Conservation (phyloP, 2,113 vertebrate genomes). For the Phainopepla nitens region DNA sequence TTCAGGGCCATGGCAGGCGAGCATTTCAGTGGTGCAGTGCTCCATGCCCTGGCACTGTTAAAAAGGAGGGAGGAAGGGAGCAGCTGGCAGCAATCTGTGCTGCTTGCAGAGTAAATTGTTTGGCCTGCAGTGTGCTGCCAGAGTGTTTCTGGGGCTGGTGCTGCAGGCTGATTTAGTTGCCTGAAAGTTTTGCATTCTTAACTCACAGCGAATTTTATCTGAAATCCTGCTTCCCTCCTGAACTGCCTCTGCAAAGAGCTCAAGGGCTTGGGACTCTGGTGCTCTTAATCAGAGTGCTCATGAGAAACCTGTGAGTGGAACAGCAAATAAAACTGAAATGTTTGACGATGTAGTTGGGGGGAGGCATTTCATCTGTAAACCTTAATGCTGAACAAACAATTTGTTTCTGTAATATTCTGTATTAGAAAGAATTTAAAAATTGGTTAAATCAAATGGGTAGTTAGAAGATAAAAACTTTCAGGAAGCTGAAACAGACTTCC, state of each 20-base stretch:
- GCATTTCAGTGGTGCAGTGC: accelerated
- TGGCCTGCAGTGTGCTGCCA: neutral
- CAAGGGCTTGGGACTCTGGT: neutral
- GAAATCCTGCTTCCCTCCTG: neutral
- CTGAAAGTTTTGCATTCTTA: neutral
- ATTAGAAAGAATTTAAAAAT: neutral
- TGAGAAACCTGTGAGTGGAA: neutral
- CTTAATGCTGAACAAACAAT: neutral
- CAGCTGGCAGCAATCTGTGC: neutral
- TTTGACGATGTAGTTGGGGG: neutral
- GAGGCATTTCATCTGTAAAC: neutral
- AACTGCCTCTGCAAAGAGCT: neutral
- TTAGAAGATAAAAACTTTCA: neutral
- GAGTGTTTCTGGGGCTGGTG: neutral
- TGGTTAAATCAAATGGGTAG: neutral
- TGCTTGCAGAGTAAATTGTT: neutral
- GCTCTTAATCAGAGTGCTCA: neutral
- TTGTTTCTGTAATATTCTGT: neutral
- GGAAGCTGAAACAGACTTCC: neutral
- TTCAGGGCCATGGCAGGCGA: neutral
- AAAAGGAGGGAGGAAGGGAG: neutral
- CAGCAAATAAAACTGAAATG: neutral
- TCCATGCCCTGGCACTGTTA: accelerated
- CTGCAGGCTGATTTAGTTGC: neutral
- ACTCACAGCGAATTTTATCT: accelerated